Evolutionary conservation across 2,797 vertebrate genomes (phyloP), one percentile per base, ranked within the genome.

Genomic region (Ambastaia sidthimunki): DNA sequence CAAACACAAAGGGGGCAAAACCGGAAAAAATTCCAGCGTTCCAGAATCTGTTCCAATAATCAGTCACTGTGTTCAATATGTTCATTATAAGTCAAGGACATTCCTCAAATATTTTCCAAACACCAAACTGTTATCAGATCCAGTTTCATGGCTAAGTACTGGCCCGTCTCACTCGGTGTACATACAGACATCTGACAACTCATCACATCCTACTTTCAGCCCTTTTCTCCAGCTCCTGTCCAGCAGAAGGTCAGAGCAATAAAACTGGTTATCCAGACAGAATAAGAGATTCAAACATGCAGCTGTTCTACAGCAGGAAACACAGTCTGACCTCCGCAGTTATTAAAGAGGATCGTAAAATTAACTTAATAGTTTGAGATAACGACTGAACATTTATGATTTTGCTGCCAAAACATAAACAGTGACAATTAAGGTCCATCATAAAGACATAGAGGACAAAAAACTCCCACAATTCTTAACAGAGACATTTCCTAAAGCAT

Each of bases 11-110:
- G 23, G 68, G 50, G 80, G 59, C 28, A 31, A 67, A 68, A 59
- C 7, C 41, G 3, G 21, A 13, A 62, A 74, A 54, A 83, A 78
- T 48, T 25, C 70, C 81, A 86, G 80, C 85, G 92, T 93, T 94
- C 90, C 92, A 87, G 86, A 91, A 86, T 74, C 85, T 81, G 74
- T 89, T 92, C 89, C 88, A 90, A 85, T 92, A 87, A 87, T 90
- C 92, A 88, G 88, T 92, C 92, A 91, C 87, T 89, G 88, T 83
- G 82, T 89, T 76, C 84, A 88, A 79, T 81, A 89, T 87, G 90
- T 76, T 81, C 92, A 91, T 91, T 93, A 92, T 89, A 92, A 92
- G 92, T 91, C 85, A 77, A 84, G 86, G 89, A 84, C 89, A 91
- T 90, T 91, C 90, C 89, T 87, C 74, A 87, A 85, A 76, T 92